phyloP scores from a whole-genome alignment of 2,113 vertebrate genomes.

The Dolichotis patagonum region DNA sequence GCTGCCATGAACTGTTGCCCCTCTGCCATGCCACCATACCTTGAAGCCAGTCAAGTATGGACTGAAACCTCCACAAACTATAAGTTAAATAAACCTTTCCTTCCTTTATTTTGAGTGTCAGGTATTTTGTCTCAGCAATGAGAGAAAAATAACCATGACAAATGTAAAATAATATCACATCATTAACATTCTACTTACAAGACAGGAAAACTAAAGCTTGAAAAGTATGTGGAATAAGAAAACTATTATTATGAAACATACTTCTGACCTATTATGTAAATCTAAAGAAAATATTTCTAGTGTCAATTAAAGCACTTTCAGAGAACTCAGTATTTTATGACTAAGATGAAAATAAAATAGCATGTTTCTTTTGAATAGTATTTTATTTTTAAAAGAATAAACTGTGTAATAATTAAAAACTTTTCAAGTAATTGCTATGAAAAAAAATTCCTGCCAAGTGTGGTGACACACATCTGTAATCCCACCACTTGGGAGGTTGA shows the following conservation, averaged over 20 bases:
- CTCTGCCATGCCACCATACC: too few relatives aligned
- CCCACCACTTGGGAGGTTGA: not conserved
- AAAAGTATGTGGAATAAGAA: conserved; percentile 15
- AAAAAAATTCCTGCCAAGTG: not conserved
- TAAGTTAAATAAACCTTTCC: too few relatives aligned
- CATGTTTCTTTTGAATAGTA: not conserved
- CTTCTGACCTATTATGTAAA: not conserved
- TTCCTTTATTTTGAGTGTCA: too few relatives aligned
- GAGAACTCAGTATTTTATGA: conserved; percentile 26
- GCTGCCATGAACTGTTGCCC: too few relatives aligned
- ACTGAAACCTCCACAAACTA: too few relatives aligned
- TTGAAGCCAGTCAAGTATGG: too few relatives aligned
- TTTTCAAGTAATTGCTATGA: conserved; percentile 3
- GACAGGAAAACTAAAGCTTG: conserved; percentile 31
- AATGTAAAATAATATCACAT: not conserved
- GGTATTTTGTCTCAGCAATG: too few relatives aligned
- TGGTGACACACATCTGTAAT: not conserved
- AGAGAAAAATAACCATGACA: not conserved
- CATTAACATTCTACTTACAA: conserved; percentile 25
- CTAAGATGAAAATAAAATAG: conserved; percentile 16
- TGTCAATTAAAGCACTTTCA: not conserved
- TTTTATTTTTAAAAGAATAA: not conserved
- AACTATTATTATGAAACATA: conserved; percentile 7
- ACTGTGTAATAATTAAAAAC: not conserved
- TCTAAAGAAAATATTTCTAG: not conserved